Conservation (phyloP, 2,113 vertebrate genomes). For the Ctenomys sociabilis region DNA sequence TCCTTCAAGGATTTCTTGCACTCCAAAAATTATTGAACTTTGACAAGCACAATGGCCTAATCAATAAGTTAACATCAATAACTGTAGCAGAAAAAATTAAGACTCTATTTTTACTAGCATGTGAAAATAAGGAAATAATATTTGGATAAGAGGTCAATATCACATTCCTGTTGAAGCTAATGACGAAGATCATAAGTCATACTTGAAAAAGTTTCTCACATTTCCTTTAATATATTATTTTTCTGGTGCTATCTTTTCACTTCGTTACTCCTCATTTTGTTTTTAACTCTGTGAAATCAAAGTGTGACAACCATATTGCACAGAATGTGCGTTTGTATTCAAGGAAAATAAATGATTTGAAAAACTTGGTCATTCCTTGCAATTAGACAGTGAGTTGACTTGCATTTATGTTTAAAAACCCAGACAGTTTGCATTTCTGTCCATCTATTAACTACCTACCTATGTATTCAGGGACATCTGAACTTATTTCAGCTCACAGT, state of each 20-base stretch:
- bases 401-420: not conserved
- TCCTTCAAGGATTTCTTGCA: not conserved
- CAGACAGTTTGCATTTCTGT: not conserved
- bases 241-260: not conserved
- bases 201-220: not conserved
- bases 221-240: not conserved
- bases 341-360: not conserved
- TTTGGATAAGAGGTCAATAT: not conserved
- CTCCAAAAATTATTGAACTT: slow-evolving; percentile 26
- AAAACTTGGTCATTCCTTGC: not conserved
- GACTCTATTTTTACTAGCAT: not conserved
- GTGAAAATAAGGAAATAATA: not conserved
- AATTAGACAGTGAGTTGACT: not conserved
- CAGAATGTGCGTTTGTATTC: not conserved
- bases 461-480: not conserved
- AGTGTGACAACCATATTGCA: not conserved
- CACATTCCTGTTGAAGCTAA: slow-evolving; percentile 2
- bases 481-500: not conserved
- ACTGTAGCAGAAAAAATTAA: not conserved
- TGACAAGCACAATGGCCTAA: not conserved
- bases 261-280: not conserved
- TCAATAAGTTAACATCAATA: not conserved
- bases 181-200: not conserved
- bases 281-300: not conserved
- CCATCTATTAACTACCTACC: not conserved